Conservation (phyloP, 2,888 invertebrate genomes). For the Maniola hyperantus region DNA sequence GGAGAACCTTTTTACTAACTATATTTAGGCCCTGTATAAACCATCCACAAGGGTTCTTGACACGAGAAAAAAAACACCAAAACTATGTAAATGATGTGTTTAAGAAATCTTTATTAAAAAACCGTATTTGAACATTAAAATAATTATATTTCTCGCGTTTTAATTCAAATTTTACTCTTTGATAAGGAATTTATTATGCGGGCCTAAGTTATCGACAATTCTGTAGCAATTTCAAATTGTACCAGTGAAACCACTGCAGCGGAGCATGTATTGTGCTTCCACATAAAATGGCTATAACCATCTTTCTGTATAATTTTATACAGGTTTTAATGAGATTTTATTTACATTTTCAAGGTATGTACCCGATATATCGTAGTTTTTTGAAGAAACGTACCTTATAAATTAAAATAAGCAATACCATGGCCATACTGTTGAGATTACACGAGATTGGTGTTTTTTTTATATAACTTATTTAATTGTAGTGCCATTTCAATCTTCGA, state of each 20-base stretch:
- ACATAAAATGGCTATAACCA: constrained; percentile 38
- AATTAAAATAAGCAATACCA: constrained; percentile 31
- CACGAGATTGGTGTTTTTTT: constrained; percentile 38
- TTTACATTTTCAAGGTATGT: constrained; percentile 43
- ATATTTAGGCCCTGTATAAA: constrained; percentile 13
- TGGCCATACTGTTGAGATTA: constrained; percentile 40
- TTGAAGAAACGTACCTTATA: constrained; percentile 41
- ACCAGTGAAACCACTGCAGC: constrained; percentile 27
- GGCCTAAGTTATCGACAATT: constrained; percentile 11
- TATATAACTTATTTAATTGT: constrained; percentile 32
- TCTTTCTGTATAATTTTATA: constrained; percentile 33
- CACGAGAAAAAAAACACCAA: constrained; percentile 16
- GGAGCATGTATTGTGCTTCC: constrained; percentile 33
- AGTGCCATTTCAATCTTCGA: constrained; percentile 44
- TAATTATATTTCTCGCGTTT: background rate
- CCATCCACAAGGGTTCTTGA: constrained; percentile 13
- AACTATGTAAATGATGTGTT: background rate
- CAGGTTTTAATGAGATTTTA: constrained; percentile 38
- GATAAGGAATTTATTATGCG: constrained; percentile 17
- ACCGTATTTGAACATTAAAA: background rate
- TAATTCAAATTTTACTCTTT: background rate
- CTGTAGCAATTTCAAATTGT: constrained; percentile 8
- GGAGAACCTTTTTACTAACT: constrained; percentile 23
- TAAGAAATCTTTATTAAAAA: background rate
- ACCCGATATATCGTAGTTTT: constrained; percentile 42